These are phyloP conservation scores for Macrotis lagotis DNA, from an alignment of 2,113 vertebrate species.

Conservation along the genomic window DNA sequence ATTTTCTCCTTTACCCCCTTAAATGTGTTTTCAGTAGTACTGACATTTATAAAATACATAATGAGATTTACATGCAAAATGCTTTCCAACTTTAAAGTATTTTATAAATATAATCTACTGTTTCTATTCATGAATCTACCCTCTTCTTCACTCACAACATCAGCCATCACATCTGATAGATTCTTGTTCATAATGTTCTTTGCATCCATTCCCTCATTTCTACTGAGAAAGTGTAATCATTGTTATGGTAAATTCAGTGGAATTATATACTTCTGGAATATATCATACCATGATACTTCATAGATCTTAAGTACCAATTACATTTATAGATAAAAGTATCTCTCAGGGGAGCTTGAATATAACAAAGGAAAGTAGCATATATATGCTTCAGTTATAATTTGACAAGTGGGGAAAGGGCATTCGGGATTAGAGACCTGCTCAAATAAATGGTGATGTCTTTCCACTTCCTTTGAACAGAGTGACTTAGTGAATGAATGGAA, in stretches of 20 bases:
- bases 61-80: neutral
- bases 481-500: neutral
- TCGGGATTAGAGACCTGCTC: neutral
- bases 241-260: neutral
- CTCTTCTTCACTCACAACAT: neutral
- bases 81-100: neutral
- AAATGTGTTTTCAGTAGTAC: neutral
- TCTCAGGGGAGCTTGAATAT: constrained; percentile 10
- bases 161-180: neutral
- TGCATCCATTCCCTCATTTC: neutral
- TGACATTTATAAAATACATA: neutral
- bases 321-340: neutral
- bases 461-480: constrained; percentile 16
- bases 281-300: constrained; percentile 9
- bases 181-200: neutral
- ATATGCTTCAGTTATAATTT: neutral
- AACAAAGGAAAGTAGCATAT: neutral
- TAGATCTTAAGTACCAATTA: neutral
- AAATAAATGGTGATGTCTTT: constrained; percentile 11
- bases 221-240: neutral
- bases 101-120: neutral
- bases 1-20: neutral
- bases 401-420: neutral
- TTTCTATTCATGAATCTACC: neutral
- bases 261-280: no score